Evolutionary conservation across 2,113 vertebrate species (phyloP).

Genomic region (Leuciscus idus): DNA sequence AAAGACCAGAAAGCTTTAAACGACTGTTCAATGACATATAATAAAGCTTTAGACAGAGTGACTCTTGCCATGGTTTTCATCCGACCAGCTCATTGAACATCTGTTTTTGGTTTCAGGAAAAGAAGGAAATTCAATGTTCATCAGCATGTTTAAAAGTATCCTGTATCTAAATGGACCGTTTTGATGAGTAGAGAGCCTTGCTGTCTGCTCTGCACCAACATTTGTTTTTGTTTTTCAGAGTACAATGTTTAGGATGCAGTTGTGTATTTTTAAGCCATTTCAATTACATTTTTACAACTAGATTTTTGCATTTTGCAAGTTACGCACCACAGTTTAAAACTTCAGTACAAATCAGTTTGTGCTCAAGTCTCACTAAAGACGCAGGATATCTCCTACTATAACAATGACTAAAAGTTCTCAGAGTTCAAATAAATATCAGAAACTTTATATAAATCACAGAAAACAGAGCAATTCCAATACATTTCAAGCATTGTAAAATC

Average conservation of each 20-base stretch:
- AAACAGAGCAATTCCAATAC: background rate
- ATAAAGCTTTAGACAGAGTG: background rate
- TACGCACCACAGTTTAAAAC: background rate
- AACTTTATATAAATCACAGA: background rate
- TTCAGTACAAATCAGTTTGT: no score
- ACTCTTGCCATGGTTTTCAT: conserved; percentile 5
- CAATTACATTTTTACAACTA: background rate
- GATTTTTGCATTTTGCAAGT: background rate
- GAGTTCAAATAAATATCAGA: background rate
- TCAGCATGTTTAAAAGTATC: conserved; percentile 27
- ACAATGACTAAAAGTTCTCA: background rate
- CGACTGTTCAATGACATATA: background rate
- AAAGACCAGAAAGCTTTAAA: no score
- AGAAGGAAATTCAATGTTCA: conserved; percentile 40
- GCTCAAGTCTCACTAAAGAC: background rate
- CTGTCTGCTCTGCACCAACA: background rate
- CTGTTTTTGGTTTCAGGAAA: conserved; percentile 41
- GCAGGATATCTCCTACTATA: background rate
- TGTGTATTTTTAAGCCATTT: background rate
- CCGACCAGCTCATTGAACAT: conserved; percentile 18
- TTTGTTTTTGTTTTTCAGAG: no score
- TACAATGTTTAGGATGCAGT: background rate
- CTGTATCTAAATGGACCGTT: background rate
- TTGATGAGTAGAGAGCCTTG: conserved; percentile 5
- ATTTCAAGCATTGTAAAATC: background rate